These are phyloP conservation scores for Eugnorisma glareosa DNA, from an alignment of 2,888 invertebrate genomes.

Conservation along the genomic window DNA sequence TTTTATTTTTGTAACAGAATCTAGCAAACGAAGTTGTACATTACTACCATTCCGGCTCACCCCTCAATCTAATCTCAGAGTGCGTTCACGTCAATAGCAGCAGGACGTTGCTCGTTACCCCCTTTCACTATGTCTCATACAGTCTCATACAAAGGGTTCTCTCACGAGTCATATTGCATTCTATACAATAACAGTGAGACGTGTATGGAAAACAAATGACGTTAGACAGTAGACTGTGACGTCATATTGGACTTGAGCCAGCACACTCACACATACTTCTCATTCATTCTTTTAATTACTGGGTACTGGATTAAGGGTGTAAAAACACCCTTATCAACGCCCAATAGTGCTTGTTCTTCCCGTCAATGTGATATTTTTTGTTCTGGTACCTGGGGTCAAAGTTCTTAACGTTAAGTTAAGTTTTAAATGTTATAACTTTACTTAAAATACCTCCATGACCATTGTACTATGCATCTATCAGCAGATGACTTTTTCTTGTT, in stretches of 20 bases:
- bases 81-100: neutral
- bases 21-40: neutral
- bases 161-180: constrained; percentile 21
- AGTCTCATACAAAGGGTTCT: constrained; percentile 16
- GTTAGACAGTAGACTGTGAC: constrained; percentile 12
- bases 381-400: too few species aligned
- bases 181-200: constrained; percentile 5
- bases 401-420: too few species aligned
- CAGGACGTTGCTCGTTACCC: constrained; percentile 14
- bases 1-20: neutral
- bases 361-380: too few species aligned
- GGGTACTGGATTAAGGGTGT: neutral
- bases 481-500: too few species aligned
- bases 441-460: too few species aligned
- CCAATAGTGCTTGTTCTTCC: neutral
- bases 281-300: neutral
- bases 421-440: too few species aligned
- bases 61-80: neutral
- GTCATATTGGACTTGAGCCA: constrained; percentile 4
- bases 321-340: neutral
- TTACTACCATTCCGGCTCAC: neutral
- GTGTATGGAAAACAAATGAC: constrained; percentile 22
- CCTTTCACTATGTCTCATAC: constrained; percentile 19
- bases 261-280: neutral
- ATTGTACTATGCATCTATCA: too few species aligned